Conservation (phyloP, 2,888 invertebrate species). For the Spicauda simplicius region DNA sequence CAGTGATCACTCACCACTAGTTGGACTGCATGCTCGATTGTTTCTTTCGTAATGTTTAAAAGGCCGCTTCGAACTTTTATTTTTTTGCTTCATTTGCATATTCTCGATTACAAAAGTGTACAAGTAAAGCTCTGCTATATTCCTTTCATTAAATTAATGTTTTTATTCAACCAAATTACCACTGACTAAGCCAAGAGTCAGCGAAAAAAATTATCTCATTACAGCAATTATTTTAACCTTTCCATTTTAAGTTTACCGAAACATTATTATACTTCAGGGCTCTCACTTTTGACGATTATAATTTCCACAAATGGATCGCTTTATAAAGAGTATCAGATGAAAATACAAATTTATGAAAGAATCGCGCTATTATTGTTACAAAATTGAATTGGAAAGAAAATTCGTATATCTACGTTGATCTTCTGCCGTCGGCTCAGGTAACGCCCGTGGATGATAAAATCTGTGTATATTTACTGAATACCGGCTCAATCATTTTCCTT, state of each 20-base stretch:
- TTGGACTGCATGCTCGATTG: too few species aligned
- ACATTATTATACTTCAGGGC: not conserved
- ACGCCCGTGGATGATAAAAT: not conserved
- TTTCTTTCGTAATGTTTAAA: too few species aligned
- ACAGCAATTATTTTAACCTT: not conserved
- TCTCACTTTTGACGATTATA: not conserved
- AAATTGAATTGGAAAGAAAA: constrained; percentile 4
- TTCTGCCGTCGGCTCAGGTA: constrained; percentile 2
- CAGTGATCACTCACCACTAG: too few species aligned
- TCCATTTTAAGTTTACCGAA: not conserved
- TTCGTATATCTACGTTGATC: constrained; percentile 8
- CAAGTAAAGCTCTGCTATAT: too few species aligned
- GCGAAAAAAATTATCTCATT: not conserved
- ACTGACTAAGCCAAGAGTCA: too few species aligned
- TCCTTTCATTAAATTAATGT: too few species aligned
- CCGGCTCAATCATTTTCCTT: not conserved
- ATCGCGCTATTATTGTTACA: constrained; percentile 2
- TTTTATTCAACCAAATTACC: too few species aligned
- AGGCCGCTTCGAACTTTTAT: too few species aligned
- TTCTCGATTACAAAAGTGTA: too few species aligned
- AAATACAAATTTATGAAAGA: constrained; percentile 2
- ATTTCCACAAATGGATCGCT: not conserved
- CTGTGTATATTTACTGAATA: constrained; percentile 5
- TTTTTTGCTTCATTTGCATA: too few species aligned
- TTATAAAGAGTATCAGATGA: not conserved